phyloP scores from a whole-genome alignment of 2,888 invertebrate genomes.

The Argynnis bischoffii region DNA sequence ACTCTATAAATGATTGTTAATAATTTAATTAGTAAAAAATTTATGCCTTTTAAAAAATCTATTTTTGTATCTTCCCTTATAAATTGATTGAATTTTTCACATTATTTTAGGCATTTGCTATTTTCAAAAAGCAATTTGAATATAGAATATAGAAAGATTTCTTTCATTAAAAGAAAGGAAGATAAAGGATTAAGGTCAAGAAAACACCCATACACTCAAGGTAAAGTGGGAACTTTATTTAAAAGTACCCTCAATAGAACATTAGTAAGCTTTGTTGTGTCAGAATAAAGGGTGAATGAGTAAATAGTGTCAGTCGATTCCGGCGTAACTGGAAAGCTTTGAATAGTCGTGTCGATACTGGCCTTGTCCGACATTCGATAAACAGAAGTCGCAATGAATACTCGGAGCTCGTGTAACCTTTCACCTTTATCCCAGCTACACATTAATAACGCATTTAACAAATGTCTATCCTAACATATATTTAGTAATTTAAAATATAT shows the following conservation, averaged over 20 bases:
- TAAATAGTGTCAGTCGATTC: slow-evolving; percentile 56
- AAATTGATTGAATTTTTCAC: too few species aligned
- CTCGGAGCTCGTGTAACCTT: slow-evolving; percentile 55
- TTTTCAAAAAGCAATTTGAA: too few species aligned
- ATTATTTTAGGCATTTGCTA: too few species aligned
- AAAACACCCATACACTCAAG: slow-evolving; percentile 2
- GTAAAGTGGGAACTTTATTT: slow-evolving; percentile 26
- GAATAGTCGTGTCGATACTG: slow-evolving; percentile 45
- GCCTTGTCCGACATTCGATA: slow-evolving; percentile 64
- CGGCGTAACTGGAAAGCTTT: slow-evolving; percentile 50
- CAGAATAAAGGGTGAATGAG: slow-evolving; percentile 32
- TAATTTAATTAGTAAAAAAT: too few species aligned
- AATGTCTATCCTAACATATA: not conserved
- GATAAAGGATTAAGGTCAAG: slow-evolving; percentile 12
- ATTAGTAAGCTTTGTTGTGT: slow-evolving; percentile 28
- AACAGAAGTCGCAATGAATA: slow-evolving; percentile 36
- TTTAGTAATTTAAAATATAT: not conserved
- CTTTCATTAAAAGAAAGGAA: not conserved
- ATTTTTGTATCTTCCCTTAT: too few species aligned
- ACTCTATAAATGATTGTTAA: too few species aligned
- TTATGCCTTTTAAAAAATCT: too few species aligned
- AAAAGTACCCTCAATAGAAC: slow-evolving; percentile 23
- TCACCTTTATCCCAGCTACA: slow-evolving; percentile 47
- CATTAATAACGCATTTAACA: slow-evolving; percentile 7
- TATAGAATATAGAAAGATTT: not conserved